These are phyloP conservation scores for Tinamus guttatus DNA, from an alignment of 2,113 vertebrate species.

Conservation along the genomic window DNA sequence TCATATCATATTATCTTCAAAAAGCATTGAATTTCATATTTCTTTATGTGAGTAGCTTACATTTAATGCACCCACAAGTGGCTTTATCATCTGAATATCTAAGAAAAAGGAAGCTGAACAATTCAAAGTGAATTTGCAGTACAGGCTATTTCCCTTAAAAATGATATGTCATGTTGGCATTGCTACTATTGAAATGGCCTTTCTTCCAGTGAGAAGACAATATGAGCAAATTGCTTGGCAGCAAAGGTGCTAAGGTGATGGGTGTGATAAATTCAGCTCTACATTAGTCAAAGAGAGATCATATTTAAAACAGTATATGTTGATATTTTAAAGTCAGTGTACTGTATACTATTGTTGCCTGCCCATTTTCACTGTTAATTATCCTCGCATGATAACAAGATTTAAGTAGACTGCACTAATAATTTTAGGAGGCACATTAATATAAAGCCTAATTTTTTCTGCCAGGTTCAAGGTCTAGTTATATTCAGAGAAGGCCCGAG, in stretches of 20 bases:
- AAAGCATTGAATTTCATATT: conserved; percentile 28
- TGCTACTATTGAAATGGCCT: not conserved
- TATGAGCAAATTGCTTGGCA: not conserved
- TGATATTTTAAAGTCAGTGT: not conserved
- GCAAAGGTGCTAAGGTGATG: not conserved
- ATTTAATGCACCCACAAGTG: not conserved
- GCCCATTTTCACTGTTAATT: not conserved
- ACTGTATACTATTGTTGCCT: not conserved
- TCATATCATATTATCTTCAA: not conserved
- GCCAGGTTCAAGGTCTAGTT: not conserved
- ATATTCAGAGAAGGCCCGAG: not conserved
- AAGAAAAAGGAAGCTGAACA: conserved; percentile 32
- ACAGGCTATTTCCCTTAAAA: not conserved
- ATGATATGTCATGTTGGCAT: not conserved
- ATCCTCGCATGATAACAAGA: not conserved
- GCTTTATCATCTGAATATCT: conserved; percentile 10
- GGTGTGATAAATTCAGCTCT: not conserved
- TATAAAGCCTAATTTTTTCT: not conserved
- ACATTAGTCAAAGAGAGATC: not conserved
- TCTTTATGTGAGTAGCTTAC: not conserved
- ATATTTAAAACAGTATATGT: not conserved
- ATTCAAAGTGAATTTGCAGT: not conserved
- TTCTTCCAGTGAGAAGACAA: not conserved
- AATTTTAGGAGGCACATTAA: not conserved
- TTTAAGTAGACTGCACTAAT: not conserved